Percentiles rank a stretch among this genome's conserved stretches.
These are phyloP conservation scores for Yponomeuta malinellus DNA, from an alignment of 2,888 invertebrate genomes.

Conservation along the genomic window DNA sequence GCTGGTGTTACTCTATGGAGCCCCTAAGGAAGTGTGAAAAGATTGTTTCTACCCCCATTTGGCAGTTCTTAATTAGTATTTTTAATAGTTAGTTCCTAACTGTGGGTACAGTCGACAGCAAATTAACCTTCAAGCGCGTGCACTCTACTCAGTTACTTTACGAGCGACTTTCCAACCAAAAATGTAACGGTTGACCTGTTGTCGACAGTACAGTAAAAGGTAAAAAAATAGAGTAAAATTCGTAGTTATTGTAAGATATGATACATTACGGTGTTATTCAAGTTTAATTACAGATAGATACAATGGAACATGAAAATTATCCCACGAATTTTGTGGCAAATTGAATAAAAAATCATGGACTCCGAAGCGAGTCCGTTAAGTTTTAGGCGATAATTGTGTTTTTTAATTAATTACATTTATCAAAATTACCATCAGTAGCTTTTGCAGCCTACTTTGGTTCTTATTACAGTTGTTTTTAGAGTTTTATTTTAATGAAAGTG, in stretches of 20 bases:
- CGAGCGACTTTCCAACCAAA: too few species aligned
- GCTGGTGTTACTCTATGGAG: too few species aligned
- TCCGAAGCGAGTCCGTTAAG: constrained; percentile 63
- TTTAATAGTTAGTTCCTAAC: too few species aligned
- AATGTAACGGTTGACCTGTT: too few species aligned
- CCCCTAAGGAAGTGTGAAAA: too few species aligned
- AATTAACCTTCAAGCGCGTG: too few species aligned
- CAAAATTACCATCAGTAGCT: constrained; percentile 31
- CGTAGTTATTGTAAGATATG: not conserved
- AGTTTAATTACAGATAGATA: not conserved
- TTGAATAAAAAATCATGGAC: constrained; percentile 35
- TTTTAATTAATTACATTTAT: constrained; percentile 64
- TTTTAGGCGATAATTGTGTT: constrained; percentile 56
- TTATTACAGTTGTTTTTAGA: constrained; percentile 27
- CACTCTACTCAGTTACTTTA: too few species aligned
- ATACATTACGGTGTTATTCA: not conserved
- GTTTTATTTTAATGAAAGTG: not conserved
- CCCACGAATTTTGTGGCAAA: constrained; percentile 10
- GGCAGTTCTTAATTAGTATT: too few species aligned
- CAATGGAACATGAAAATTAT: constrained; percentile 7
- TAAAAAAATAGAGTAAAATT: too few species aligned
- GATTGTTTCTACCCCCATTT: too few species aligned
- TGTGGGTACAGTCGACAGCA: too few species aligned
- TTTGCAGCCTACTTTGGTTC: constrained; percentile 21
- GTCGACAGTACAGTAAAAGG: too few species aligned